Base-by-base conservation (phyloP, 2,113 vertebrate species). In the Glaucomys volans region DNA sequence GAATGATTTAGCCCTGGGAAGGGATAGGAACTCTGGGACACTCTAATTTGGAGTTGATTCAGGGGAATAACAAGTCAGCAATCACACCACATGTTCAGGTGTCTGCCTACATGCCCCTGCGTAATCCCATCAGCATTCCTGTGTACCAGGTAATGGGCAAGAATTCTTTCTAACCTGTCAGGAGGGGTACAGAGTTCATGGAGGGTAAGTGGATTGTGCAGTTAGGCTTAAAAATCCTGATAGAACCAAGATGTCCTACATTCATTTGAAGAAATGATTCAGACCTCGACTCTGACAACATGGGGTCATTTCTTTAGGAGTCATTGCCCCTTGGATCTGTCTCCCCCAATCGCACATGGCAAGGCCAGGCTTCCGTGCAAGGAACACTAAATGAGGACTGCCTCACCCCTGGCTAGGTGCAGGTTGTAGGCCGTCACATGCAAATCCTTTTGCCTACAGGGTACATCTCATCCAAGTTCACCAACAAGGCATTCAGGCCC, bases 371-470 rank as follows among this genome's bases (percentile, higher is more conserved):
- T 50, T 59, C 3, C 2, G 11, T 10, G 1, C 52, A 8, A 26
- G 50, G 12, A 16, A 22, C 17, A 8, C 18, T 54, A 12, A 35
- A 5, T 30, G 4, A 54, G 20, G 42, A 2, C 5, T 18, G 32
- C 9, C 16, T 74, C 7, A 5, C 35, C 24, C 32, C 54, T 62
- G 5, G 64, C 24, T 7, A 30, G 14, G 11, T 26, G 35, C 67
- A 40, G 30, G 87, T 22, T 44, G 16, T 0, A 2, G 47, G 35
- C 74, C 17, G 44, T 28, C 10, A 16, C 3, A 0, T 12, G 72
- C 35, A 4, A 76, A 59, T 26, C 11, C 16, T 8, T 0, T 1
- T 8, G 26, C 67, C 81, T 26, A 2, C 6, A 0, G 28, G 52
- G 20, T 37, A 42, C 1, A 10, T 62, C 59, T 28, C 10, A 62